Conservation (phyloP, 2,888 invertebrate species). For the Apotomis betuletana region DNA sequence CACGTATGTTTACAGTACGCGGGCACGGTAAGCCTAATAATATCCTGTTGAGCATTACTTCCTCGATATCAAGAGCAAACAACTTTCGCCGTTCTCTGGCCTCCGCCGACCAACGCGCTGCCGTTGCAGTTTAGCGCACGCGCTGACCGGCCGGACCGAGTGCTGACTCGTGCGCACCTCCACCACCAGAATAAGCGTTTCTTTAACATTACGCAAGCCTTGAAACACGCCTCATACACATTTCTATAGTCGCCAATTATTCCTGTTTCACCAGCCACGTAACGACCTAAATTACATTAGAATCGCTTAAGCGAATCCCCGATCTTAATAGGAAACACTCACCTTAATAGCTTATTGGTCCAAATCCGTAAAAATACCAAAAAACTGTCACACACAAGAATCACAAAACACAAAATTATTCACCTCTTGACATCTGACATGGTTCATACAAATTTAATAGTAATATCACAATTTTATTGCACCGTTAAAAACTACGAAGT, state of each 20-base stretch:
- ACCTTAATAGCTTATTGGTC: slow-evolving; percentile 78
- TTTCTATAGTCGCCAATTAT: slow-evolving; percentile 47
- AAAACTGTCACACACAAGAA: slow-evolving; percentile 79
- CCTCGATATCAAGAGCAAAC: slow-evolving; percentile 76
- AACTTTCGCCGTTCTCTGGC: slow-evolving; percentile 68
- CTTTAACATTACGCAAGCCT: slow-evolving; percentile 62
- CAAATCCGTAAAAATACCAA: slow-evolving; percentile 78
- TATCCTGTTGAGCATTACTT: slow-evolving; percentile 64
- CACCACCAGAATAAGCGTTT: slow-evolving; percentile 50
- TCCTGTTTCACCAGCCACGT: slow-evolving; percentile 49
- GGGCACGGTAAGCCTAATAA: slow-evolving; percentile 52
- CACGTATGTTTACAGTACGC: slow-evolving; percentile 47
- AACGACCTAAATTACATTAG: slow-evolving; percentile 49
- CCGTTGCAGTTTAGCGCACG: slow-evolving; percentile 52
- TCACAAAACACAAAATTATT: slow-evolving; percentile 77
- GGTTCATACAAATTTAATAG: slow-evolving; percentile 60
- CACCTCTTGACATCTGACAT: slow-evolving; percentile 84
- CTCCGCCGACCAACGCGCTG: slow-evolving; percentile 46
- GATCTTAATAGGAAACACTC: slow-evolving; percentile 66
- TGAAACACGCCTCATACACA: slow-evolving; percentile 49
- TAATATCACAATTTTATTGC: slow-evolving; percentile 68
- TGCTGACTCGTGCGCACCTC: slow-evolving; percentile 46
- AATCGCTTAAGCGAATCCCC: slow-evolving; percentile 46
- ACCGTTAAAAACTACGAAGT: slow-evolving; percentile 64
- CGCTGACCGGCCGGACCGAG: slow-evolving; percentile 43